A percentile compares a stretch with the other conserved stretches of the same genome.
Evolutionary conservation across 2,888 invertebrate genomes (phyloP).

Genomic region (Pyrrhosoma nymphula): DNA sequence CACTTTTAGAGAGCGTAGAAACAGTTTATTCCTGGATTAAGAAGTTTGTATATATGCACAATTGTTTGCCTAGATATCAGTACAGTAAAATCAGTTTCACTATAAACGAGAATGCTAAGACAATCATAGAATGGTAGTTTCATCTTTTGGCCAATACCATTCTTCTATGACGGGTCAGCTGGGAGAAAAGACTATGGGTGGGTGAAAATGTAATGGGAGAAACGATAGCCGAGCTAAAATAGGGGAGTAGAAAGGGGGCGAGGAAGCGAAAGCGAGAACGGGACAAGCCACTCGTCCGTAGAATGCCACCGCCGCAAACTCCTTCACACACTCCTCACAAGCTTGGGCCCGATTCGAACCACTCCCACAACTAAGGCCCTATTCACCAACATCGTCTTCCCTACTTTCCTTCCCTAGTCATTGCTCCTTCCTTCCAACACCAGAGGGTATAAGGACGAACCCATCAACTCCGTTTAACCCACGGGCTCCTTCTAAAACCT

Average conservation of each 20-base stretch:
- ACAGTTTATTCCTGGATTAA: too few relatives aligned
- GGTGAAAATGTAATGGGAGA: not conserved
- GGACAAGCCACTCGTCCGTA: conserved; percentile 55
- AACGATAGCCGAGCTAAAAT: not conserved
- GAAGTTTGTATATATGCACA: too few relatives aligned
- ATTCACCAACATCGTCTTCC: not conserved
- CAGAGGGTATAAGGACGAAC: not conserved
- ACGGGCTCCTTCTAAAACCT: conserved; percentile 48
- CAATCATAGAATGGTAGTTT: too few relatives aligned
- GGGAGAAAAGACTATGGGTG: too few relatives aligned
- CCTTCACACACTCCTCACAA: not conserved
- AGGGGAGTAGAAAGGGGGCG: not conserved
- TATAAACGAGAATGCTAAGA: too few relatives aligned
- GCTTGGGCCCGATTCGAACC: not conserved
- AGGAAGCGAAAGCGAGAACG: conserved; percentile 11
- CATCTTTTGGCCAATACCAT: too few relatives aligned
- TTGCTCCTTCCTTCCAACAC: not conserved
- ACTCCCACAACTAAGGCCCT: too few relatives aligned
- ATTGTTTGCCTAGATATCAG: too few relatives aligned
- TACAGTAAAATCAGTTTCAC: too few relatives aligned
- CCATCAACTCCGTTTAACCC: conserved; percentile 64
- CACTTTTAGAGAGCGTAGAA: too few relatives aligned
- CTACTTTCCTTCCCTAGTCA: not conserved
- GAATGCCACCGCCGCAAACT: conserved; percentile 31
- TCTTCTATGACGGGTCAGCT: too few relatives aligned